Percentiles rank a stretch among this genome's conserved stretches.
Conservation (phyloP, 2,888 invertebrate genomes). For the Agapostemon virescens region DNA sequence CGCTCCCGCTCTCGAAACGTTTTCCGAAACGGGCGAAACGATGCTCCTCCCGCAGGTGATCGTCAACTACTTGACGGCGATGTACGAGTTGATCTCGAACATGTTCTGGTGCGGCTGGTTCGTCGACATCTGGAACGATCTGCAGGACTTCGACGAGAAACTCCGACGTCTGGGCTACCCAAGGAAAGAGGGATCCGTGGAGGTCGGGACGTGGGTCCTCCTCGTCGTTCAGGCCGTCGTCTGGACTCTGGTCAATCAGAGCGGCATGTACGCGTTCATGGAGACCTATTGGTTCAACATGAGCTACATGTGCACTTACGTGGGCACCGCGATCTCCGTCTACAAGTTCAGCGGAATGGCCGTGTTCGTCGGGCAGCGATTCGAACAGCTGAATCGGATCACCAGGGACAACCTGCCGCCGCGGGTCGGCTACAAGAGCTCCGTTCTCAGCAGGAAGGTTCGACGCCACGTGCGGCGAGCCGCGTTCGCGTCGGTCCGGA, state of each 20-base stretch:
- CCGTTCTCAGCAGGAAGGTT: constrained; percentile 47
- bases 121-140: constrained; percentile 70
- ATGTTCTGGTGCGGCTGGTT: constrained; percentile 64
- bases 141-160: constrained; percentile 73
- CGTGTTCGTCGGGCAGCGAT: constrained; percentile 72
- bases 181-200: constrained; percentile 59
- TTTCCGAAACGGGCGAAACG: no score
- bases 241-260: constrained; percentile 69
- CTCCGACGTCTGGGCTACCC: constrained; percentile 67
- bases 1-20: neutral
- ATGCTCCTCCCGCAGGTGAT: constrained; percentile 39
- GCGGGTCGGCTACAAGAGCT: constrained; percentile 3
- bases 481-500: no score
- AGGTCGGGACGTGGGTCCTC: constrained; percentile 64
- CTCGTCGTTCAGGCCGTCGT: constrained; percentile 47
- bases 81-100: constrained; percentile 63
- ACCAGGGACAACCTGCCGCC: constrained; percentile 61
- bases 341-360: constrained; percentile 72
- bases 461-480: no score
- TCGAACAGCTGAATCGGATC: constrained; percentile 71
- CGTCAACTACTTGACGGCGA: constrained; percentile 65
- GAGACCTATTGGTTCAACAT: constrained; percentile 70
- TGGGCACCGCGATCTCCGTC: constrained; percentile 67
- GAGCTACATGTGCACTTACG: constrained; percentile 71
- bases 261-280: constrained; percentile 71